A percentile compares a stretch with the other conserved stretches of the same genome.
These are phyloP conservation scores for Phthorimaea operculella DNA, from an alignment of 1,140 invertebrate genomes.

Conservation along the genomic window DNA sequence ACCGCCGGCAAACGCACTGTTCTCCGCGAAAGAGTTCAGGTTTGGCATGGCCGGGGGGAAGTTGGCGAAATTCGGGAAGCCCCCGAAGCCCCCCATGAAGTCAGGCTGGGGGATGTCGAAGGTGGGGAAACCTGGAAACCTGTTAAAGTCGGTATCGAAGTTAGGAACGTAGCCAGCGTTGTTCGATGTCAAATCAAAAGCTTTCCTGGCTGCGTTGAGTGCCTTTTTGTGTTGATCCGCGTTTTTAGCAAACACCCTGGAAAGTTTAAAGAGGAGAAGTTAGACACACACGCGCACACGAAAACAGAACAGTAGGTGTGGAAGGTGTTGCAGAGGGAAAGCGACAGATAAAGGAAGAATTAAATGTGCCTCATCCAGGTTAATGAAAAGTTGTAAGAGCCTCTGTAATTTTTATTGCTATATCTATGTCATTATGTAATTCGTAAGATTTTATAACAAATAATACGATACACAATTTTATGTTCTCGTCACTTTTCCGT, in stretches of 20 bases:
- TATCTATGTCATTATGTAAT: too few species aligned
- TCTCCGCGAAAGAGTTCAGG: conserved; percentile 48
- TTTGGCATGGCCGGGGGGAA: conserved; percentile 15
- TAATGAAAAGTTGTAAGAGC: too few species aligned
- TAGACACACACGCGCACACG: neutral
- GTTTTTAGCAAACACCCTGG: conserved; percentile 54
- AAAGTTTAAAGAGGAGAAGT: conserved; percentile 21
- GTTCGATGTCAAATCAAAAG: conserved; percentile 54
- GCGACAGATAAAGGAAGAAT: too few species aligned
- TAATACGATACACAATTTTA: too few species aligned
- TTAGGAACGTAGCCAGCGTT: conserved; percentile 40
- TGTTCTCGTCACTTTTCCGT: too few species aligned
- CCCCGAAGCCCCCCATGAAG: conserved; percentile 10
- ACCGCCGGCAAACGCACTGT: conserved; percentile 40
- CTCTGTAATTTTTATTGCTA: too few species aligned
- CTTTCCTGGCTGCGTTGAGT: conserved; percentile 45
- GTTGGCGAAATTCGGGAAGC: conserved; percentile 21
- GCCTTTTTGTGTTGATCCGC: conserved; percentile 43
- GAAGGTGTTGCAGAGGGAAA: too few species aligned
- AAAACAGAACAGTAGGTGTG: neutral
- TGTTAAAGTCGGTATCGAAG: conserved; percentile 34
- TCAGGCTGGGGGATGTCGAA: conserved; percentile 21
- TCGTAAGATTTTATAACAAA: too few species aligned
- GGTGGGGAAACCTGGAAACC: conserved; percentile 26
- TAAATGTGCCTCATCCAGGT: too few species aligned